These are phyloP conservation scores for Rhinophrynus dorsalis DNA, from an alignment of 2,797 vertebrate species.

Conservation along the genomic window DNA sequence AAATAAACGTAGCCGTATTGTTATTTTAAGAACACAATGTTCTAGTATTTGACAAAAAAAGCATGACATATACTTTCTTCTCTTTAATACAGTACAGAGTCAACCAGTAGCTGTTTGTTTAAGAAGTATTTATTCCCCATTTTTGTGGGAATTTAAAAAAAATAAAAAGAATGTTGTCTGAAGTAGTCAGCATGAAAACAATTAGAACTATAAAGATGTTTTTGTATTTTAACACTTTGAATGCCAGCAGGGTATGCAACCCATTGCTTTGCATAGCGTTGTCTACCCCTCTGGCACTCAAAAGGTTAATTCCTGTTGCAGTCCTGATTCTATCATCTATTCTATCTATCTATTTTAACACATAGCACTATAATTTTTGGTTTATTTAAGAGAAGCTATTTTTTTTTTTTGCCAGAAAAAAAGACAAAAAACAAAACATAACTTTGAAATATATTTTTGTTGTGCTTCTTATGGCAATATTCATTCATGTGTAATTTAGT, in stretches of 20 bases:
- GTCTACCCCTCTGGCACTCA: no score
- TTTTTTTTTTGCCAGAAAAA: constrained; percentile 1
- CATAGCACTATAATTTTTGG: neutral
- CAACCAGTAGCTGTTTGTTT: constrained; percentile 52
- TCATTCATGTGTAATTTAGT: no score
- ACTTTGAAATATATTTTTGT: no score
- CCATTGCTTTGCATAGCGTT: no score
- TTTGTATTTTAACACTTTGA: no score
- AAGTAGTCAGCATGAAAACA: constrained; percentile 47
- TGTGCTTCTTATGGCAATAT: no score
- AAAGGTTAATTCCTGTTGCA: no score
- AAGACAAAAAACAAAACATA: no score
- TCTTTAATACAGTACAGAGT: constrained; percentile 43
- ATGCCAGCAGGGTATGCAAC: no score
- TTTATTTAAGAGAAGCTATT: neutral
- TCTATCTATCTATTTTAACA: constrained; percentile 19
- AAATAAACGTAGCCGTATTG: constrained; percentile 36
- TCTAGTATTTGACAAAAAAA: constrained; percentile 3
- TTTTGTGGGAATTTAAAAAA: constrained; percentile 45
- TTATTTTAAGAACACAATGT: constrained; percentile 25
- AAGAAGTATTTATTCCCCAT: constrained; percentile 31
- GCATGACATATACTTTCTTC: constrained; percentile 21
- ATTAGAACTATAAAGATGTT: constrained; percentile 17
- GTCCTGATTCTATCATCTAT: no score
- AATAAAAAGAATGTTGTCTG: constrained; percentile 48